Conservation (phyloP, 2,113 vertebrate species). For the Hyperoodon ampullatus region DNA sequence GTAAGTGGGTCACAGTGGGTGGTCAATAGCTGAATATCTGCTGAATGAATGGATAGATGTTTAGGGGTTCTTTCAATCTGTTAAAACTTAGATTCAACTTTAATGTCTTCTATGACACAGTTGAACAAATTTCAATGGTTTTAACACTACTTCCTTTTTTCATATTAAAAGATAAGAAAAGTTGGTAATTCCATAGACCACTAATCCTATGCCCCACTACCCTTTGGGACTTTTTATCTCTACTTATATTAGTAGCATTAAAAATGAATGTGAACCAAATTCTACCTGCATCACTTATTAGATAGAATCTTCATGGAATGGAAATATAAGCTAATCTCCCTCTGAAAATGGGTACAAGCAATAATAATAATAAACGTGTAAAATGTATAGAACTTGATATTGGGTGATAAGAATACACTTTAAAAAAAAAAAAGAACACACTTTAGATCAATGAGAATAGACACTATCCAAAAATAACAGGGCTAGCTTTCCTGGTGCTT, state of each 20-base stretch:
- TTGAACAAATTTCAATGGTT: background rate
- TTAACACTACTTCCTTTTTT: background rate
- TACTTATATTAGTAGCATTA: background rate
- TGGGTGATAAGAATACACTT: background rate
- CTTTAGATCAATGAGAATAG: background rate
- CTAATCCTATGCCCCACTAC: background rate
- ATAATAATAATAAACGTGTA: background rate
- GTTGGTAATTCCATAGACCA: background rate
- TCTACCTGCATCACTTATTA: background rate
- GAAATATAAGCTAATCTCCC: background rate
- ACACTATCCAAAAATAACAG: background rate
- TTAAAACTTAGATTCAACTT: background rate
- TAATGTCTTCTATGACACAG: background rate
- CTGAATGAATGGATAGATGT: background rate
- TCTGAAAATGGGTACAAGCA: background rate
- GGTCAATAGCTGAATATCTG: background rate
- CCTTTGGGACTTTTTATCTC: background rate
- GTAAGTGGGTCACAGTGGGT: background rate
- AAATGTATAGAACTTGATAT: background rate
- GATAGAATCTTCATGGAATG: background rate
- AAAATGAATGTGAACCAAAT: conserved; percentile 8
- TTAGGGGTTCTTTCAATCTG: background rate
- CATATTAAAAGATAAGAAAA: background rate
- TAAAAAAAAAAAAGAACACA: background rate
- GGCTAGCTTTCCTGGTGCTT: background rate